These are phyloP conservation scores for Caenorhabditis remanei DNA, from an alignment of 1,140 invertebrate species.

Conservation along the genomic window DNA sequence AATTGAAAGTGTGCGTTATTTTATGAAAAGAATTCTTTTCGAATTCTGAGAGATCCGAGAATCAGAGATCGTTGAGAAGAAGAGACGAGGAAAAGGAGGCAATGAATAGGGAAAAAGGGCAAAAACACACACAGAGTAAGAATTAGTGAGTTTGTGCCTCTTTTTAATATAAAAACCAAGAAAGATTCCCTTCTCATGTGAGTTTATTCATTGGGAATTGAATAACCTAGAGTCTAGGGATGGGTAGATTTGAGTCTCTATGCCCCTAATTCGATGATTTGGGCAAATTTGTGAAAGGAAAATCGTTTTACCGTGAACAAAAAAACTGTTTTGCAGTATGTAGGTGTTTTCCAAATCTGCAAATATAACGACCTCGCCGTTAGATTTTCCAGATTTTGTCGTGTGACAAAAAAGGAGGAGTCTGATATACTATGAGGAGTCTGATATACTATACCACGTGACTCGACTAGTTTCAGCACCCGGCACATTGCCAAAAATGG, in stretches of 20 bases:
- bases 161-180: not conserved
- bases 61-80: constrained; percentile 29
- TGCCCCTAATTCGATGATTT: constrained; percentile 44
- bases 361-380: no score
- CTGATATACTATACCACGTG: no score
- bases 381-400: no score
- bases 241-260: not conserved
- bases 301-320: not conserved
- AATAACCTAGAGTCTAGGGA: not conserved
- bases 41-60: not conserved
- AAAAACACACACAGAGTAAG: not conserved
- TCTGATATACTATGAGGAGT: no score
- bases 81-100: not conserved
- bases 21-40: not conserved
- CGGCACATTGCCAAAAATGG: no score
- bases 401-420: no score
- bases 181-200: no score
- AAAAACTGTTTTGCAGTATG: not conserved
- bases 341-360: no score
- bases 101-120: constrained; percentile 7
- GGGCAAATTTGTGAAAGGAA: not conserved
- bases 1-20: constrained; percentile 29
- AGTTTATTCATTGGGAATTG: not conserved
- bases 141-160: not conserved
- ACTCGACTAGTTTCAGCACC: no score